Percentiles rank a stretch among this genome's conserved stretches.
Conservation (phyloP, 2,113 vertebrate genomes). For the Peromyscus leucopus region DNA sequence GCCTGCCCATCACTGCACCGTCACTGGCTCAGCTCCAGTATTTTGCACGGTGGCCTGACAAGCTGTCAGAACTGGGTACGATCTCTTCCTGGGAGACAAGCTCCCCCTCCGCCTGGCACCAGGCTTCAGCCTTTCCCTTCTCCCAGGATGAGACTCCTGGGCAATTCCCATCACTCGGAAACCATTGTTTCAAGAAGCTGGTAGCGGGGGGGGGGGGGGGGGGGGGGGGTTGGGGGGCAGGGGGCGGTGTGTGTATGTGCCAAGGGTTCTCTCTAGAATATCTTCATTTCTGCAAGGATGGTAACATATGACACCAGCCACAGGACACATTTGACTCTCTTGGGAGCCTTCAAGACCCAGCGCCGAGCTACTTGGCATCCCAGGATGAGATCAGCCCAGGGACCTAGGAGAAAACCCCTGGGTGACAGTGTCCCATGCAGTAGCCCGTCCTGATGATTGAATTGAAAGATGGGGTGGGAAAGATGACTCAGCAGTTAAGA, state of each 20-base stretch:
- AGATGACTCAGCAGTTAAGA: background rate
- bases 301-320: background rate
- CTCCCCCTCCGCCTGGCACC: background rate
- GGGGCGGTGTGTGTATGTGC: no score
- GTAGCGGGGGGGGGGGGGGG: no score
- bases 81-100: background rate
- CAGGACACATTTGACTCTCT: background rate
- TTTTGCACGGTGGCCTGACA: background rate
- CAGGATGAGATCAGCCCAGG: background rate
- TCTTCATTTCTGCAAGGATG: background rate
- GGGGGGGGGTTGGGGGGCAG: no score
- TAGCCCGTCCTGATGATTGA: background rate
- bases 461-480: background rate
- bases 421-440: background rate
- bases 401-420: background rate
- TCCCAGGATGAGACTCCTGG: background rate
- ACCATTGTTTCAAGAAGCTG: background rate
- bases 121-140: background rate
- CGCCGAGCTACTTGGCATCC: background rate
- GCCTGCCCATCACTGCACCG: no score
- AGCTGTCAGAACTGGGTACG: background rate
- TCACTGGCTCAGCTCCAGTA: background rate
- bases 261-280: background rate
- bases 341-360: no score
- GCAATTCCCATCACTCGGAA: no score